A percentile compares a stretch with the other conserved stretches of the same genome.
Evolutionary conservation across 2,113 vertebrate species (phyloP).

Genomic region (Seriola quinqueradiata): DNA sequence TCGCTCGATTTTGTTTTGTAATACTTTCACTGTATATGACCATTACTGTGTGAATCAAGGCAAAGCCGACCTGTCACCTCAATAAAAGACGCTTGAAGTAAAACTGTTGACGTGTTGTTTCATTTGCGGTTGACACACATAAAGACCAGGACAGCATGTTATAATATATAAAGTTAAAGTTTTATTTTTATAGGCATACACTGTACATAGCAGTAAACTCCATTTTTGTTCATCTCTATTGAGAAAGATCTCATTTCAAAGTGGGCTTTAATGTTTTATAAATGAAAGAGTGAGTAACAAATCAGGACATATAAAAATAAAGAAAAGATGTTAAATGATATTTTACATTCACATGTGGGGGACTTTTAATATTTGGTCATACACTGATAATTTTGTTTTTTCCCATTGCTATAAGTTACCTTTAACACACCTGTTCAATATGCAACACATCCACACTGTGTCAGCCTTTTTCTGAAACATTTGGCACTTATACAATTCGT

Average conservation of each 20-base stretch:
- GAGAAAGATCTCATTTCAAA: constrained; percentile 72
- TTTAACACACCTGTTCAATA: constrained; percentile 27
- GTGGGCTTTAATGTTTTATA: constrained; percentile 50
- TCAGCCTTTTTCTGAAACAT: constrained; percentile 54
- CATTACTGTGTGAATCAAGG: constrained; percentile 81
- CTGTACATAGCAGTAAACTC: constrained; percentile 81
- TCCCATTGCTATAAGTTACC: constrained; percentile 23
- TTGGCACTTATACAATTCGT: constrained; percentile 69
- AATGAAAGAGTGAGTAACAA: constrained; percentile 52
- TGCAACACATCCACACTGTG: constrained; percentile 26
- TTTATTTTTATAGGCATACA: constrained; percentile 85
- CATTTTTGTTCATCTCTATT: constrained; percentile 70
- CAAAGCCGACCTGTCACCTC: constrained; percentile 79
- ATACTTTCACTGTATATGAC: constrained; percentile 83
- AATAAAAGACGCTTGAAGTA: constrained; percentile 85
- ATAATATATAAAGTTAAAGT: constrained; percentile 85
- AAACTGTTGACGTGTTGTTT: constrained; percentile 29
- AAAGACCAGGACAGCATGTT: constrained; percentile 16
- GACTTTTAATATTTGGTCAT: constrained; percentile 72
- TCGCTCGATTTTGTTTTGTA: constrained; percentile 64
- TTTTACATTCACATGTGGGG: constrained; percentile 73
- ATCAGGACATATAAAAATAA: constrained; percentile 50
- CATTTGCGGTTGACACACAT: not conserved
- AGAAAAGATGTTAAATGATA: constrained; percentile 42
- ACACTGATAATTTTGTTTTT: constrained; percentile 60